Evolutionary conservation across 2,113 vertebrate species (phyloP).

Genomic region (Ciconia stormi): DNA sequence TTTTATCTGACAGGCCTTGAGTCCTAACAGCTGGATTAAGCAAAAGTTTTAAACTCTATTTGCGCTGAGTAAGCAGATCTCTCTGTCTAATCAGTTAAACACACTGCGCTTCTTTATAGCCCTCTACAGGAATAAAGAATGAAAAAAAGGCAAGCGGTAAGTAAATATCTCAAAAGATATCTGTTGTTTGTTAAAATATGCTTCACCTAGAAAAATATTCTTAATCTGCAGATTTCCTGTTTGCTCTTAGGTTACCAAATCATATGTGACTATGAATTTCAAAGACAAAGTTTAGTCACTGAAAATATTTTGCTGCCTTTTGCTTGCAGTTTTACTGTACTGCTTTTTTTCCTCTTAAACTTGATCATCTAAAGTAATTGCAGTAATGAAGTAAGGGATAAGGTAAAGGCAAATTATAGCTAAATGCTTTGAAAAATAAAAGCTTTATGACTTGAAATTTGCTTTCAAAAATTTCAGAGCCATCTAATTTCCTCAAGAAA

Average conservation of each 20-base stretch:
- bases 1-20: constrained; percentile 2
- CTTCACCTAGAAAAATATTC: background rate
- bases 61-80: background rate
- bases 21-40: background rate
- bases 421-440: background rate
- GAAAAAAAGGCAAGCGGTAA: background rate
- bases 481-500: background rate
- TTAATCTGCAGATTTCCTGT: background rate
- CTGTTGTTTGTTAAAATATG: background rate
- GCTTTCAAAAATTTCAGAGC: background rate
- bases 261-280: background rate
- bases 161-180: background rate
- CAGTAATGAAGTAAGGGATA: background rate
- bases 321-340: background rate
- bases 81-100: background rate
- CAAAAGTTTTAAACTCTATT: constrained; percentile 13
- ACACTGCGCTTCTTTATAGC: background rate
- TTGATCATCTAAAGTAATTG: background rate
- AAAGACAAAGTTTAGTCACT: background rate
- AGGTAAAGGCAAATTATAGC: background rate
- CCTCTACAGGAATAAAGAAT: background rate
- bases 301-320: background rate
- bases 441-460: background rate
- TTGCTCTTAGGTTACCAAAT: background rate
- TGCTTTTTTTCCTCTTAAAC: background rate